Evolutionary conservation across 2,113 vertebrate species (phyloP), one percentile per base, ranked within the genome.

Genomic region (Tragelaphus strepsiceros): DNA sequence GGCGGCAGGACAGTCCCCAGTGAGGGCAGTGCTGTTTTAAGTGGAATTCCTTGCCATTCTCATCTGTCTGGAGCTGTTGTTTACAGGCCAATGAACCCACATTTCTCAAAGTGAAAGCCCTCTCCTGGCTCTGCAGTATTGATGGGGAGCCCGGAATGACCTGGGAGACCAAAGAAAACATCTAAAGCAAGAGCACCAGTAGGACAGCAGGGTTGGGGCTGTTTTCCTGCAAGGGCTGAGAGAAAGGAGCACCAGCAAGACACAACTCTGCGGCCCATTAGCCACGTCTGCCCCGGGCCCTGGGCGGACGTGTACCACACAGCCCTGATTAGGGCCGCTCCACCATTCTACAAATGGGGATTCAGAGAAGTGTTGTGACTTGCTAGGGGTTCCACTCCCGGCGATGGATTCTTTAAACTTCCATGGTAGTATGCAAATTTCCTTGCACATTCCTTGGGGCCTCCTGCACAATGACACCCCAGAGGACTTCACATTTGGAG

Each of bases 1-100:
- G 64, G 2, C 0, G 0, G 8, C 1, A n/a, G 59, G 28, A 35
- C 71, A 67, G 39, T 4, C 0, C 2, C 51, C 74, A 35, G 4
- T 1, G 51, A 61, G 17, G 43, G 54, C 30, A 35, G 62, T 0
- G 1, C 74, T 30, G 17, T 16, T 71, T n/a, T 6, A 16, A 22
- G 16, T 43, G 81, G 35, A n/a, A 17, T 53, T 53, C 77, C 22
- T n/a, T 19, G 39, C 35, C 32, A 16, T n/a, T 80, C 54, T 89
- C 56, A 49, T 26, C n/a, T 28, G 32, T 30, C 53, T 91, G 87
- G 64, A 91, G 28, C n/a, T 22, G 35, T 4, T 39, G 71, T 94
- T 86, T 83, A 51, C 8, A 51, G 71, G 58, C 13, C 35, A 77
- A 16, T 26, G 39, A 80, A 26, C 46, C 19, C 13, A 81, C 17